A percentile compares a stretch with the other conserved stretches of the same genome.
These are phyloP conservation scores for Temnothorax rugatulus DNA, from an alignment of 2,888 invertebrate species.

Conservation along the genomic window DNA sequence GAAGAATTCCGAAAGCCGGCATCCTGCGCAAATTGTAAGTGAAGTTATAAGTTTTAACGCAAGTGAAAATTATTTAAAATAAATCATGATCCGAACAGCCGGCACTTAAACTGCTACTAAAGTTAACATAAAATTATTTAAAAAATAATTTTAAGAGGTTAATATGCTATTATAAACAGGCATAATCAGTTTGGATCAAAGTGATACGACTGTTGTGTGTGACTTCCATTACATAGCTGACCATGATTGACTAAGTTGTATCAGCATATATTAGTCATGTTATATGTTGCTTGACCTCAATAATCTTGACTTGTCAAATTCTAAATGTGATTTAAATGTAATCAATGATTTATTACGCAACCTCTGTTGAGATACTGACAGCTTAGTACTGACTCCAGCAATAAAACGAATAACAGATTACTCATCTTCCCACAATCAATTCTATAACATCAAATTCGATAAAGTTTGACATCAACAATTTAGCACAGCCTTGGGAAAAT, in stretches of 20 bases:
- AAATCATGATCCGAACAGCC: background rate
- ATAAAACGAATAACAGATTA: background rate
- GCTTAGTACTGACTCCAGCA: background rate
- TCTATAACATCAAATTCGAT: background rate
- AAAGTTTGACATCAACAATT: background rate
- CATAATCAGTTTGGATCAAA: background rate
- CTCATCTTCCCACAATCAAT: background rate
- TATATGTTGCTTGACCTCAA: background rate
- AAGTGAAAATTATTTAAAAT: constrained; percentile 7
- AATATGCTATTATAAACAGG: background rate
- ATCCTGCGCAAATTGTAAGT: constrained; percentile 8
- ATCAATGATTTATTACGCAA: background rate
- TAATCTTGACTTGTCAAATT: constrained; percentile 7
- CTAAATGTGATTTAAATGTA: background rate
- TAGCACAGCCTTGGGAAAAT: background rate
- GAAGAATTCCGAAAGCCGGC: constrained; percentile 17
- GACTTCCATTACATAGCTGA: background rate
- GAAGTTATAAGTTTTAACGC: background rate
- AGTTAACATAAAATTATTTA: background rate
- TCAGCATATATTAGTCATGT: constrained; percentile 14
- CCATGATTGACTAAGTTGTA: background rate
- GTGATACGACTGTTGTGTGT: background rate
- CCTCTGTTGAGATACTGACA: background rate
- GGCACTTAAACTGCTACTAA: background rate
- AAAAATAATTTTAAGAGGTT: background rate